Base-by-base conservation (phyloP, 2,797 vertebrate species). In the Atherinosoma microstoma region DNA sequence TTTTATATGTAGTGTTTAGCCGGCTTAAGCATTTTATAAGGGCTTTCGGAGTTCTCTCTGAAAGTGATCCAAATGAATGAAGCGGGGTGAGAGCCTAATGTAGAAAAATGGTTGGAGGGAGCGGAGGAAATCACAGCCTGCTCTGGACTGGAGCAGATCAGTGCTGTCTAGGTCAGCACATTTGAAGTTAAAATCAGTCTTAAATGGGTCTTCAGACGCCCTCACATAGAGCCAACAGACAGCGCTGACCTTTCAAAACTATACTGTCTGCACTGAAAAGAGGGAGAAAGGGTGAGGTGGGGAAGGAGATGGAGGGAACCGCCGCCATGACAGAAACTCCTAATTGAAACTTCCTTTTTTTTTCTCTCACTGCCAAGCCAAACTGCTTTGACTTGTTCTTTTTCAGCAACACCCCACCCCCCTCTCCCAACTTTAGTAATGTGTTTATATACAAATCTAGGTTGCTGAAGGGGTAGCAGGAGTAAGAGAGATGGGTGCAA, bases 141-240 rank as follows among this genome's bases (percentile, higher is more conserved):
- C 75, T 62, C 53, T 45, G 59, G 62, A 81, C 83, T 87, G 67
- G 53, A 76, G 76, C 85, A 78, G 84, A 87, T 87, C 83, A 78
- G 79, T 13, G 12, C 64, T 18, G 89, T 85, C 88, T 70, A 71
- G 87, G 87, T 91, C 91, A 87, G 90, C 91, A 89, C 79, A 87
- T 91, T 81, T 85, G 75, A 91, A 90, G 87, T 88, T 83, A 86
- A 90, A 91, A 86, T 83, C 78, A 38, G 79, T 64, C 87, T 80
- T 88, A 91, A 92, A 92, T 85, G 87, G 86, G 81, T 87, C 83
- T 89, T 92, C 88, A 91, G 87, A 90, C 89, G 45, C 72, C 73
- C 75, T 91, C 85, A 78, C 85, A 88, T 86, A 79, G 85, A 89
- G 83, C 77, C 68, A 64, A 76, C 80, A 80, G 88, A 91, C 90